Base-by-base conservation (phyloP, 2,797 vertebrate species). In the Apogon talboti region DNA sequence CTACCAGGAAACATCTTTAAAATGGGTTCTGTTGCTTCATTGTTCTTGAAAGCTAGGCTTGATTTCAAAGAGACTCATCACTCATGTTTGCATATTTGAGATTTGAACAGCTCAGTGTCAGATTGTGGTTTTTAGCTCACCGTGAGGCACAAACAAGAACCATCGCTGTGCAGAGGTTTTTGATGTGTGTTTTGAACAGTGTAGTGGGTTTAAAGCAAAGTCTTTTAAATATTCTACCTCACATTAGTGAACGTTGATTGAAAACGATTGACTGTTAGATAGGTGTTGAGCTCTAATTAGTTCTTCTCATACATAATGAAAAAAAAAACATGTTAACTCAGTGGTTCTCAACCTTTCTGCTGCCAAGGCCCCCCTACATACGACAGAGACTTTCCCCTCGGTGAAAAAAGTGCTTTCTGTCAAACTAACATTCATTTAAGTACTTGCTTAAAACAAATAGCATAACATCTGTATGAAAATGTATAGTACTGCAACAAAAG, bases 161-260 rank as follows among this genome's bases (percentile, higher is more conserved):
- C 49, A 61, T 80, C 33, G 42, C 76, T 84, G 67, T 38, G 76
- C 37, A 57, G 60, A 62, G 83, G 55, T 35, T 75, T 89, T 89
- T 92, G 89, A 92, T 90, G 92, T 88, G 83, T 30, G 55, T 56
- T 83, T 83, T 86, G 87, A 87, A 88, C 21, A 24, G 5, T 24
- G 21, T 85, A 85, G 86, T 76, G 62, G 59, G 9, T 83, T 89
- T 86, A 78, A 49, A 85, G 74, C 47, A 66, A 82, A 83, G 76
- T 57, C 66, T 74, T 91, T 79, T 78, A 82, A 84, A 65, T 79
- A 87, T 91, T 88, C 80, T 43, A 24, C 41, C 44, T 46, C 43
- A 87, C 74, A 82, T 88, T 66, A 85, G 69, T 76, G 66, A 67
- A 74, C 72, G 42, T 33, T 83, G 69, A 72, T 78, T 73, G 40